Conservation (phyloP, 2,113 vertebrate genomes). For the Osmerus eperlanus region DNA sequence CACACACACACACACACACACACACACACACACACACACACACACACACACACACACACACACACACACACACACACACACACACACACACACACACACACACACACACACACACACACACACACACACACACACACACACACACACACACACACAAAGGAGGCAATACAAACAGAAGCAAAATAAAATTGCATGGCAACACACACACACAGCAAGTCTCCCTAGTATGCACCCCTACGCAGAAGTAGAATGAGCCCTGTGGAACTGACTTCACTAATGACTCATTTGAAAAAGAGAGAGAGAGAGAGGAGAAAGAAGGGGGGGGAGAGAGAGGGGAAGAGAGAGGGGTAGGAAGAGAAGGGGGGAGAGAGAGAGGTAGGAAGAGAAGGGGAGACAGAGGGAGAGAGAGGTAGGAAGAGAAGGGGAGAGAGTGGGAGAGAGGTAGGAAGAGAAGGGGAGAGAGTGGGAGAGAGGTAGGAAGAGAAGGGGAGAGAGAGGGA, state of each 20-base stretch:
- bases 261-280: slow-evolving; percentile 39
- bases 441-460: slow-evolving; percentile 9
- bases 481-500: slow-evolving; percentile 14
- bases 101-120: slow-evolving; percentile 3
- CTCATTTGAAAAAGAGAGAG: not conserved
- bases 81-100: slow-evolving; percentile 37
- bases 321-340: not conserved
- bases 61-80: slow-evolving; percentile 30
- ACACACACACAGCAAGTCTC: slow-evolving; percentile 32
- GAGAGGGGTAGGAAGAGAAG: not conserved
- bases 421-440: not conserved
- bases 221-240: slow-evolving; percentile 44
- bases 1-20: slow-evolving; percentile 37
- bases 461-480: slow-evolving; percentile 5
- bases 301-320: not conserved
- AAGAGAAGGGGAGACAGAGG: not conserved
- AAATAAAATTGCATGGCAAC: not conserved
- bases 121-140: slow-evolving; percentile 29
- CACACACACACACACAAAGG: slow-evolving; percentile 38
- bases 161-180: too few species aligned
- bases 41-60: slow-evolving; percentile 12
- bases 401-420: not conserved
- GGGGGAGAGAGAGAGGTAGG: not conserved
- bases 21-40: slow-evolving; percentile 29
- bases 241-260: slow-evolving; percentile 15